Base-by-base conservation (phyloP, 35 echinoderm and acorn worm species). In the Stichopus chloronotus region DNA sequence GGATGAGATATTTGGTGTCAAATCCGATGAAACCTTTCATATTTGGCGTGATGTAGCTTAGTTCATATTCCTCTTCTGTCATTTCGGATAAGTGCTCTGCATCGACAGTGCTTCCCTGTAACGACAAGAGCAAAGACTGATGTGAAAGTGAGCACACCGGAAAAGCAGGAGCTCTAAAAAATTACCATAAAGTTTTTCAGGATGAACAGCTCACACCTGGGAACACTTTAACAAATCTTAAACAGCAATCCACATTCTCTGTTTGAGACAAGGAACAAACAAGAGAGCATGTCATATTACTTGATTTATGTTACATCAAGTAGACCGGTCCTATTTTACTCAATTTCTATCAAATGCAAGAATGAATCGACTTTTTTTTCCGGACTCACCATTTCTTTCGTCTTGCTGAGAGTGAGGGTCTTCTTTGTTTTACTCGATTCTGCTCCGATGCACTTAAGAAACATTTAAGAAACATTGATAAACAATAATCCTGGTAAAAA, bases 11-110 rank as follows among this genome's bases (percentile, higher is more conserved):
- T 30, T 99, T 99, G n/a, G 95, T 99, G 76, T 99, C 95, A 58
- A 92, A 86, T 65, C 87, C 83, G 2, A 96, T 87, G 58, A 99
- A 99, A 43, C 97, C 97, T 63, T 79, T 94, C 21, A 96, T 92
- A 56, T 96, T 86, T 76, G 97, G 94, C 87, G 89, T 96, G 63
- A 99, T 79, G 68, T 95, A 96, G 68, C 95, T 99, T 17, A 96
- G 88, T 79, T 99, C 97, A 82, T 99, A 99, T 85, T 99, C 97
- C 56, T 99, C 97, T 79, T 99, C 97, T 22, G 97, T 99, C 74
- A 99, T 61, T 52, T 99, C 97, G 56, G 97, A 99, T 19, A 99
- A 72, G 58, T 99, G 97, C 61, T 99, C 97, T 24, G 95, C 93
- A 92, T 99, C 97, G 6, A 99, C 79, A 24, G 97, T 92, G 90